Base-by-base conservation (phyloP, 2,888 invertebrate species). In the Ramazzottius varieornatus region DNA sequence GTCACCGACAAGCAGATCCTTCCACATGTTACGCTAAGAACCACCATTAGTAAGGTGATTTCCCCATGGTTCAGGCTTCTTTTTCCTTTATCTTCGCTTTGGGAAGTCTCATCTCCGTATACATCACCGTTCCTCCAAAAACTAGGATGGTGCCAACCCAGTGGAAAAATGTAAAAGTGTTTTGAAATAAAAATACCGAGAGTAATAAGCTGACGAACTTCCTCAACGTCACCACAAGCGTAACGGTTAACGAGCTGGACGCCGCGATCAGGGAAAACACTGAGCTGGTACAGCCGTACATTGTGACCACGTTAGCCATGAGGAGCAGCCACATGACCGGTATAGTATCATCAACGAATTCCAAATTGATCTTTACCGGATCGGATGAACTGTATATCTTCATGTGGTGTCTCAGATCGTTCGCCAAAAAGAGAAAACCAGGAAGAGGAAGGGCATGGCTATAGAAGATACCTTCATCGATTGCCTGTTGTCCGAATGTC, bases 181-280 rank as follows among this genome's bases (percentile, higher is more conserved):
- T 98, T 71, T 84, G 81, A 74, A 98, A 98, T 76, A 93, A 91
- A 64, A 88, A 71, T 70, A 98, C 92, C 0, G 94, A 96, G 73
- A 98, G 86, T n/a, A 98, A 76, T 46, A 98, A 79, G 0, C 93
- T 93, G 34, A 89, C 81, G 74, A 98, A 98, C 78, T 98, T 98
- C 65, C 98, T 81, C 66, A 96, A 77, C 0, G 98, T 98, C 33
- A 98, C 86, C 0, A 98, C 90, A 70, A 98, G 79, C 0, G 94
- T 96, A 1, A 98, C 93, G 0, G 91, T 90, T 63, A 98, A 77
- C 0, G 94, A 92, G 0, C 88, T 82, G 73, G 91, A 92, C 76
- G 92, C 91, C 0, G 94, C 87, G 1, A 93, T 94, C 72, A 96
- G 78, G 33, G 86, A 83, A 73, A 92, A 98, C 1, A 98, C 96